These are phyloP conservation scores for Nomada ruficornis DNA, from an alignment of 2,888 invertebrate species.

Conservation along the genomic window DNA sequence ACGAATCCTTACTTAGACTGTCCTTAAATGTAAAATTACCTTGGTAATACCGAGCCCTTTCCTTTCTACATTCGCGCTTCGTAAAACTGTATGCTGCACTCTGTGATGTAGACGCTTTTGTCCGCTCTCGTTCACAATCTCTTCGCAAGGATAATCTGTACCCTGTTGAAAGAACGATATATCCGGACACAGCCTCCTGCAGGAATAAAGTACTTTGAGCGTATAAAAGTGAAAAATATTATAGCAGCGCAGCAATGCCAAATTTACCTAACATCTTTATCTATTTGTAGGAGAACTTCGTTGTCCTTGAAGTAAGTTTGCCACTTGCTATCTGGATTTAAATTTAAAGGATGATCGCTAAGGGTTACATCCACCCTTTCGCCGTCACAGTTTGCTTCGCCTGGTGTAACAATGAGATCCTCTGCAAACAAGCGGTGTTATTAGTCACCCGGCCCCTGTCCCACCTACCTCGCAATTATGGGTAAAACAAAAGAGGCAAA, in stretches of 20 bases:
- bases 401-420: constrained; percentile 95
- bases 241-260: not conserved
- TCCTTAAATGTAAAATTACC: constrained; percentile 85
- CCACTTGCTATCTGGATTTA: constrained; percentile 98
- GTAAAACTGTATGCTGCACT: constrained; percentile 93
- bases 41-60: constrained; percentile 95
- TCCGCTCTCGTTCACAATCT: constrained; percentile 92
- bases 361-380: constrained; percentile 86
- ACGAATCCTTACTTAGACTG: constrained; percentile 12
- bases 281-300: constrained; percentile 98
- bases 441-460: not conserved
- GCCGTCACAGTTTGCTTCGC: constrained; percentile 86
- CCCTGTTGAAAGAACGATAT: constrained; percentile 98
- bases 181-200: constrained; percentile 94
- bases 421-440: constrained; percentile 84
- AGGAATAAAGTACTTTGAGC: constrained; percentile 39
- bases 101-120: constrained; percentile 94
- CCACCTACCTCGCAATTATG: not conserved
- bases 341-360: constrained; percentile 95
- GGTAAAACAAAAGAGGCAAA: not conserved
- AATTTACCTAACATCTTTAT: constrained; percentile 94
- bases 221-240: not conserved
- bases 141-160: constrained; percentile 94
- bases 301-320: constrained; percentile 98
- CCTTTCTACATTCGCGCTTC: constrained; percentile 94